These are phyloP conservation scores for Anoplophora glabripennis DNA, from an alignment of 1,140 invertebrate genomes.

Conservation along the genomic window DNA sequence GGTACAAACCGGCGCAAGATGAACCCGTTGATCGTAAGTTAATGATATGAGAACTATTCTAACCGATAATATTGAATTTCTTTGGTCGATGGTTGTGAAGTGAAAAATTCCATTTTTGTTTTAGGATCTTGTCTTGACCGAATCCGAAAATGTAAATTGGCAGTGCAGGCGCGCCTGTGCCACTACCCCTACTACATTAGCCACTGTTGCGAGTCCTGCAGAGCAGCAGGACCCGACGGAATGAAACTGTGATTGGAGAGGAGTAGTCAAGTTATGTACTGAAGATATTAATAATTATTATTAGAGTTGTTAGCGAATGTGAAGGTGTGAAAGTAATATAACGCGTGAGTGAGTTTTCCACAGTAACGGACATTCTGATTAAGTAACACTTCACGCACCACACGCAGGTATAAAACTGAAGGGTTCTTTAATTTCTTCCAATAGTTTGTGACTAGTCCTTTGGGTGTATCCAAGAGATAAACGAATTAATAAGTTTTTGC, in stretches of 20 bases:
- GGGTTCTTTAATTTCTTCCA: no score
- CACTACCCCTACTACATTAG: slow-evolving; percentile 75
- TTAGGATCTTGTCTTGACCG: slow-evolving; percentile 67
- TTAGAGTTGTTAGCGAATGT: slow-evolving; percentile 1
- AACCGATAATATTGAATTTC: no score
- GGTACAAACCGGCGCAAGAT: slow-evolving; percentile 41
- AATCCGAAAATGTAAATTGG: slow-evolving; percentile 70
- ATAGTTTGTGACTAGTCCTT: no score
- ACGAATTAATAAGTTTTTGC: no score
- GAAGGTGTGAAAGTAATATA: slow-evolving; percentile 22
- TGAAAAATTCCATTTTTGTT: no score
- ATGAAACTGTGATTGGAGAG: slow-evolving; percentile 32
- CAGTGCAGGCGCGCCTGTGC: slow-evolving; percentile 75
- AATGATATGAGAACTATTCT: no score
- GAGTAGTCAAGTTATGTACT: slow-evolving; percentile 29
- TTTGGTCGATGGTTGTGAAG: no score
- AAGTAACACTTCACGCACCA: no score
- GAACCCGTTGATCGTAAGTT: slow-evolving; percentile 46
- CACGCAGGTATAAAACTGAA: neutral
- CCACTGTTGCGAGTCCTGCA: slow-evolving; percentile 74
- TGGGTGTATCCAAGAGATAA: no score
- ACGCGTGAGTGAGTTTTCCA: slow-evolving; percentile 4
- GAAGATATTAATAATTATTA: slow-evolving; percentile 13
- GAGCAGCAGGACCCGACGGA: slow-evolving; percentile 36
- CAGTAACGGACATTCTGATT: slow-evolving; percentile 12